Conservation (phyloP, 2,888 invertebrate species). For the Silvanus unidentatus region DNA sequence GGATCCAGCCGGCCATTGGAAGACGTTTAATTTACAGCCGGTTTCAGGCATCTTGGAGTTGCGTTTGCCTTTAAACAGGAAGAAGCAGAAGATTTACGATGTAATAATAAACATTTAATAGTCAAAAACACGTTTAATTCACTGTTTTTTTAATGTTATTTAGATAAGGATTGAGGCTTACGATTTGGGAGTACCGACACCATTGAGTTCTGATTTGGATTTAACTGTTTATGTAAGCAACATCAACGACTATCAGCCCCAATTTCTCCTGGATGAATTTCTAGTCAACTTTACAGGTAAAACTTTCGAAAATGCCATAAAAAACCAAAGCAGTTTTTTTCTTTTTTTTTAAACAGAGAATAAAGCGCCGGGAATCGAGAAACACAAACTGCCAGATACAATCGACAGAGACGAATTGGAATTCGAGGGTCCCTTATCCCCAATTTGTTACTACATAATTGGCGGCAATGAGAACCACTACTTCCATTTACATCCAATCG, state of each 20-base stretch:
- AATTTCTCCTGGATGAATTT: slow-evolving; percentile 70
- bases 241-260: slow-evolving; percentile 83
- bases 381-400: slow-evolving; percentile 67
- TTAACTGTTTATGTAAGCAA: slow-evolving; percentile 81
- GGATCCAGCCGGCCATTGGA: slow-evolving; percentile 77
- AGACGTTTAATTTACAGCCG: slow-evolving; percentile 74
- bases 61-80: slow-evolving; percentile 67
- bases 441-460: slow-evolving; percentile 91
- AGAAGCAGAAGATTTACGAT: slow-evolving; percentile 81
- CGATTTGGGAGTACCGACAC: slow-evolving; percentile 81
- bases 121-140: slow-evolving; percentile 2
- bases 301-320: too few species aligned
- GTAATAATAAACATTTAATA: slow-evolving; percentile 48
- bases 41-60: slow-evolving; percentile 72
- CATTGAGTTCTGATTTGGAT: slow-evolving; percentile 81
- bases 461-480: slow-evolving; percentile 69
- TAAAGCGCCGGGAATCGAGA: slow-evolving; percentile 57
- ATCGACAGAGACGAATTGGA: slow-evolving; percentile 82
- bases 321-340: slow-evolving; percentile 17
- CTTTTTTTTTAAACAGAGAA: too few species aligned
- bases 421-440: slow-evolving; percentile 67
- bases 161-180: slow-evolving; percentile 86
- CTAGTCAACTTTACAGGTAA: slow-evolving; percentile 66
- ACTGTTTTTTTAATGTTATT: slow-evolving; percentile 24
- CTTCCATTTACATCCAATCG: slow-evolving; percentile 66